A percentile compares a stretch with the other conserved stretches of the same genome.
These are phyloP conservation scores for Aphyosemion australe DNA, from an alignment of 2,113 vertebrate species.

Conservation along the genomic window DNA sequence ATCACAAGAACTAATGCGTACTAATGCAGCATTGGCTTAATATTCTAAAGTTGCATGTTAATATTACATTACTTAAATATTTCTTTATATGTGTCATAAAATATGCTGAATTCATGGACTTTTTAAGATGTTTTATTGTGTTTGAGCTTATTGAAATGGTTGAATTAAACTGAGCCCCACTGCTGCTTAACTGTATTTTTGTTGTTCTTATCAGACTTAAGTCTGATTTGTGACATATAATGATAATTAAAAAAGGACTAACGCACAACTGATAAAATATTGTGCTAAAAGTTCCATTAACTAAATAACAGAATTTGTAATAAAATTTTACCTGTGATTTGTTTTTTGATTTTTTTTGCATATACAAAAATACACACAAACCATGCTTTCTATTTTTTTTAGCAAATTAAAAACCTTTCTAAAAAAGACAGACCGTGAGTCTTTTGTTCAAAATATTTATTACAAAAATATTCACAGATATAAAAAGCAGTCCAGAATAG, in stretches of 20 bases:
- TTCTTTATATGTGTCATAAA: background rate
- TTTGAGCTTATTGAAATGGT: background rate
- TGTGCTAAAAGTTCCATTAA: background rate
- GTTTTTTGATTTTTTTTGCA: conserved; percentile 5
- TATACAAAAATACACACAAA: background rate
- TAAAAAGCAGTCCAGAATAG: conserved; percentile 42
- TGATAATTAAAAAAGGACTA: too few species aligned
- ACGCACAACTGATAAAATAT: too few species aligned
- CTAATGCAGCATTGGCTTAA: background rate
- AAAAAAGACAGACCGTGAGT: conserved; percentile 1
- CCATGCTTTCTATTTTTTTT: too few species aligned
- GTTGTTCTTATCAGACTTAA: too few species aligned
- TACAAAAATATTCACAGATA: conserved; percentile 33
- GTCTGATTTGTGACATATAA: too few species aligned
- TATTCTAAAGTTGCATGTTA: background rate
- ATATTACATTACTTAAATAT: background rate
- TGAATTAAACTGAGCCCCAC: conserved; percentile 14
- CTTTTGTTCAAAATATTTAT: conserved; percentile 25
- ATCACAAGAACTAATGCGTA: background rate
- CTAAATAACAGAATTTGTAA: conserved; percentile 37
- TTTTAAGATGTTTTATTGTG: too few species aligned
- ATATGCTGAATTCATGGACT: too few species aligned
- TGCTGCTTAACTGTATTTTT: background rate
- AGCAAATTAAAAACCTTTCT: background rate
- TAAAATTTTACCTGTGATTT: conserved; percentile 15